Evolutionary conservation across 2,113 vertebrate genomes (phyloP), one percentile per base, ranked within the genome.

Genomic region (Struthio camelus): DNA sequence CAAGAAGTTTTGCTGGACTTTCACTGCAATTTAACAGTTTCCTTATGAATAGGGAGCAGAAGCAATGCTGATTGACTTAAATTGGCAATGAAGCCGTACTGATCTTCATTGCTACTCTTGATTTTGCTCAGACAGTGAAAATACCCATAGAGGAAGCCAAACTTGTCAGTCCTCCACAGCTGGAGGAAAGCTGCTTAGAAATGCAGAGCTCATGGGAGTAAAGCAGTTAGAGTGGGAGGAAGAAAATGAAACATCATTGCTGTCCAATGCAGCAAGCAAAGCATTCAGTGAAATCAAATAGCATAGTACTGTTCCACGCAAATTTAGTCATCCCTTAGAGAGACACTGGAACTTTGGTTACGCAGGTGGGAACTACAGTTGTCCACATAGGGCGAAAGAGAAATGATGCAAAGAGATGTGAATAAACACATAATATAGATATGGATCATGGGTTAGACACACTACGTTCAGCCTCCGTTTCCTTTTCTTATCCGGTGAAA

Each of bases 331-430:
- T 78, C 44, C 56, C 17, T 1, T 2, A 12, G 32, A 34, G 44
- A 30, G 76, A 12, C 5, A 6, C 9, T 48, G 40, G 38, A 87
- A 71, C 16, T 72, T 76, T 10, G 23, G 1, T 86, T 87, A 19
- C 10, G 54, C 48, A 18, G 17, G 19, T 34, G 23, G 32, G 56
- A 34, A 32, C 14, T 44, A 0, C 20, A 48, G 10, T 61, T 69
- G 23, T 3, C 27, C 62, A 0, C 30, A 6, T 0, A 2, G 34
- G 18, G 28, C 46, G n/a, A 40, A 79, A 42, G 12, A 59, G 10
- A 58, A 69, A 28, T 44, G 3, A 10, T 67, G 10, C 27, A 40
- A 56, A 46, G 4, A 6, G 5, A 25, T 77, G 93, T 83, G 62
- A 54, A 30, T 80, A n/a, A 58, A 2, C 1, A 2, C 4, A 1